Base-by-base conservation (phyloP, 2,888 invertebrate species). In the Choreutis nemorana region DNA sequence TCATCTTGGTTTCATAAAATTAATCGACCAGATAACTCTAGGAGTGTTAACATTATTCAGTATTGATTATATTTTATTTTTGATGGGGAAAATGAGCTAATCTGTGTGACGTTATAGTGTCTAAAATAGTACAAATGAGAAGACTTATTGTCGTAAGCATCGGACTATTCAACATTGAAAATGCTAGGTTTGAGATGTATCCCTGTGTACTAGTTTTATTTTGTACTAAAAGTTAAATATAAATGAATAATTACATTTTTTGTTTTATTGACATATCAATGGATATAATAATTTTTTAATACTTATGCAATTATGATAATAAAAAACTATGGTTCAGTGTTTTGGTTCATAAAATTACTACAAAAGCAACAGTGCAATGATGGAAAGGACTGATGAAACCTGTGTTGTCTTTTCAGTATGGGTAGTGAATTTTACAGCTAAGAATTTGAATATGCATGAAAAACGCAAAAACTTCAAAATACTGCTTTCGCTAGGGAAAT, bases 71-170 rank as follows among this genome's bases (percentile, higher is more conserved):
- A 56, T 65, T 35, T 68, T 63, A 59, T 55, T 67, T 70, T 68
- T 59, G 52, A 66, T 62, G 64, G 65, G 70, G 62, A 62, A 65
- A 62, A 64, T 70, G 68, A 73, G 70, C 67, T 75, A 72, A 66
- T 65, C 62, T 65, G 72, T 73, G 72, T 73, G 75, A 73, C 71
- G 63, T 70, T 71, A 64, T 68, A 73, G 78, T 80, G 70, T 80
- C 79, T 79, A 77, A 73, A 80, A 80, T 80, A 80, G 80, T 80
- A 80, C 80, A 80, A 80, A 80, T 79, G 77, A 75, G 78, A 80
- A 80, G 80, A 80, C 80, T 80, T 78, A 78, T 78, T 73, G 78
- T 77, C 77, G 71, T 79, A 80, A 77, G 75, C 75, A 71, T 77
- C 77, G 67, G 75, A 77, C 73, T 72, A 75, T 77, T 78, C 77